Percentiles rank a stretch among this genome's conserved stretches.
Conservation (phyloP, 2,888 invertebrate species). For the Chalcosyrphus nemorum region DNA sequence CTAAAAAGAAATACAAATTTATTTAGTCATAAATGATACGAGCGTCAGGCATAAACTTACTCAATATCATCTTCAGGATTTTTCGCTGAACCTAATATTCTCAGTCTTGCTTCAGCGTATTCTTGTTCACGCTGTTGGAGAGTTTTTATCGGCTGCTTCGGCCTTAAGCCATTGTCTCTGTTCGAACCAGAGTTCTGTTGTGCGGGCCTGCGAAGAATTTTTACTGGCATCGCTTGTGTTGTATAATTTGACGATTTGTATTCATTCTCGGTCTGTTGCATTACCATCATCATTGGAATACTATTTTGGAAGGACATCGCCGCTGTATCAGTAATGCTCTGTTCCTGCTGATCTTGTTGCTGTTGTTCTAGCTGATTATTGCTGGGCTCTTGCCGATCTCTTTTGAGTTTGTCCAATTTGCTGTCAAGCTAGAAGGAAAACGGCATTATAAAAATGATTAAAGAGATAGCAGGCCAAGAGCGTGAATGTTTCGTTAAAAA, state of each 20-base stretch:
- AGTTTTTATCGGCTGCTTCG: constrained; percentile 90
- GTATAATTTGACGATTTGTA: constrained; percentile 87
- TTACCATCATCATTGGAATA: constrained; percentile 87
- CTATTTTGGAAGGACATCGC: constrained; percentile 75
- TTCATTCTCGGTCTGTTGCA: constrained; percentile 90
- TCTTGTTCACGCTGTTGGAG: constrained; percentile 95
- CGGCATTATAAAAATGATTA: too few relatives aligned
- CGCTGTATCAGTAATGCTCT: constrained; percentile 74
- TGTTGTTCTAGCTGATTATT: constrained; percentile 44
- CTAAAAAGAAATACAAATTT: constrained; percentile 17
- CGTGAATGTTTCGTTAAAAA: too few relatives aligned
- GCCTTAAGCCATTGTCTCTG: constrained; percentile 86
- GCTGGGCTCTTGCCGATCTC: constrained; percentile 72
- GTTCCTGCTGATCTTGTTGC: constrained; percentile 50
- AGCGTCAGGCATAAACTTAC: constrained; percentile 76
- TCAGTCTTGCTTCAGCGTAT: constrained; percentile 94
- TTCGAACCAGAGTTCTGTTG: constrained; percentile 83
- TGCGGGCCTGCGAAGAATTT: constrained; percentile 90
- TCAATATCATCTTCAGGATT: constrained; percentile 89
- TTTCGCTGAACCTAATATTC: constrained; percentile 93
- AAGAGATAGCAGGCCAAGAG: too few relatives aligned
- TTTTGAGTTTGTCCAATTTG: constrained; percentile 78
- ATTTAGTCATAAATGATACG: neutral
- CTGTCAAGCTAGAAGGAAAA: constrained; percentile 74
- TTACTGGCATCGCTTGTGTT: constrained; percentile 89